These are phyloP conservation scores for Bungarus multicinctus DNA, from an alignment of 2,113 vertebrate genomes.

Conservation along the genomic window DNA sequence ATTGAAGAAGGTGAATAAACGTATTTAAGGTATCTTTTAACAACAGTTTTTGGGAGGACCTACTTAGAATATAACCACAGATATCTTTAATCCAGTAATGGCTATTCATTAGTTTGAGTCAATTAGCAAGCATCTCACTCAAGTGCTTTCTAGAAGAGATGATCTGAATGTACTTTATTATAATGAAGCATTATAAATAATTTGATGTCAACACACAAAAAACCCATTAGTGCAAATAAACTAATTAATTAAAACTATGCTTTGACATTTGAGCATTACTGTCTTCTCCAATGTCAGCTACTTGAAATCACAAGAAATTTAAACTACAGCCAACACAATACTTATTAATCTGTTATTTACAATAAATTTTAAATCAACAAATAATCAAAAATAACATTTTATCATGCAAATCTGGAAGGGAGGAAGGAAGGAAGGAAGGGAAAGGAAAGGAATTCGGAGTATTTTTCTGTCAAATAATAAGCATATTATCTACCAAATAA, in stretches of 20 bases:
- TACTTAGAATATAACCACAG: accelerated
- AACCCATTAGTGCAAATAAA: constrained; percentile 7
- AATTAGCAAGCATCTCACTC: neutral
- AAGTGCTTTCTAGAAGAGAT: neutral
- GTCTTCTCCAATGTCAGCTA: neutral
- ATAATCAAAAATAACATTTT: neutral
- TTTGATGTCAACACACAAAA: neutral
- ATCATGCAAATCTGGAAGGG: neutral
- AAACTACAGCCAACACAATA: neutral
- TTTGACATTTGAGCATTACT: neutral
- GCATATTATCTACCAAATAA: neutral
- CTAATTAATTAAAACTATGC: neutral
- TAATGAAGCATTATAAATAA: neutral
- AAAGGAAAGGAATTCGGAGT: neutral
- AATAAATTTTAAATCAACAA: neutral
- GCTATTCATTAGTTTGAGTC: neutral
- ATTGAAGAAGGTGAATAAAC: accelerated
- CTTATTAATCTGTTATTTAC: neutral
- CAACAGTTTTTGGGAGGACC: neutral
- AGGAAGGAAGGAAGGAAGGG: neutral
- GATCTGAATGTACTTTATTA: neutral
- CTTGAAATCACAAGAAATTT: neutral
- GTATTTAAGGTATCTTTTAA: accelerated
- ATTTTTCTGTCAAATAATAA: neutral
- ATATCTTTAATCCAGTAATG: neutral